Percentiles rank a stretch among this genome's conserved stretches.
phyloP scores from a whole-genome alignment of 2,888 invertebrate species.

The Piscicola geometra region DNA sequence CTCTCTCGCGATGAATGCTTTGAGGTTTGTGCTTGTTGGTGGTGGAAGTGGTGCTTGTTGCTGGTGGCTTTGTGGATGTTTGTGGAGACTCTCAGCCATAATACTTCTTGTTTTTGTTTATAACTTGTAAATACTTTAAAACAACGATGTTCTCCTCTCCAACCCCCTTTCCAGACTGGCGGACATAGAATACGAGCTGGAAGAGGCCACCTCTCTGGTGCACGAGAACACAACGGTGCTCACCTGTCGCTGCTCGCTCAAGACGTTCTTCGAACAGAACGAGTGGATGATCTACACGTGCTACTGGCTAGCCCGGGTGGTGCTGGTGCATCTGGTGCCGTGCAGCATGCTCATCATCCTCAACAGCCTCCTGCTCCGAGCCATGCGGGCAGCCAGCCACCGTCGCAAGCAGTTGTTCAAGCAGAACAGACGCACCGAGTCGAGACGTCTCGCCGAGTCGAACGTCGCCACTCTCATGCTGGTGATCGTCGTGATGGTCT shows the following conservation, averaged over 20 bases:
- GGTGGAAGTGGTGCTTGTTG: not conserved
- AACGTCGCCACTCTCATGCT: conserved; percentile 50
- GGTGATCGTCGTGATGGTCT: conserved; percentile 55
- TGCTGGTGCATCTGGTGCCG: conserved; percentile 85
- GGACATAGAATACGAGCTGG: conserved; percentile 65
- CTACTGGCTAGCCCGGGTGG: conserved; percentile 73
- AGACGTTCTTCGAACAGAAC: conserved; percentile 38
- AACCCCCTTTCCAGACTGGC: conserved; percentile 62
- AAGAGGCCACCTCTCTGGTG: conserved; percentile 61
- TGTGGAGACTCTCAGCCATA: not conserved
- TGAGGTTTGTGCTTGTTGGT: conserved; percentile 21
- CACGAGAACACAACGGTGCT: conserved; percentile 44
- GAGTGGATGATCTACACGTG: conserved; percentile 67
- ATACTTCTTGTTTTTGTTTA: not conserved
- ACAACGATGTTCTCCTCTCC: not conserved
- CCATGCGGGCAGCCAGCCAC: conserved; percentile 76
- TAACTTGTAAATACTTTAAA: no score
- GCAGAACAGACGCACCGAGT: conserved; percentile 59
- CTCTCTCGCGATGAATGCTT: conserved; percentile 61
- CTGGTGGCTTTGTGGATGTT: not conserved
- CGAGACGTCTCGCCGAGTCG: conserved; percentile 52
- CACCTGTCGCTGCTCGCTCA: conserved; percentile 43
- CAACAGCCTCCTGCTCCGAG: conserved; percentile 78
- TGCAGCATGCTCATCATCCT: conserved; percentile 81
- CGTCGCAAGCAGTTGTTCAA: conserved; percentile 73